These are phyloP conservation scores for Zygogramma bicolorata DNA, from an alignment of 2,888 invertebrate species.

Conservation along the genomic window DNA sequence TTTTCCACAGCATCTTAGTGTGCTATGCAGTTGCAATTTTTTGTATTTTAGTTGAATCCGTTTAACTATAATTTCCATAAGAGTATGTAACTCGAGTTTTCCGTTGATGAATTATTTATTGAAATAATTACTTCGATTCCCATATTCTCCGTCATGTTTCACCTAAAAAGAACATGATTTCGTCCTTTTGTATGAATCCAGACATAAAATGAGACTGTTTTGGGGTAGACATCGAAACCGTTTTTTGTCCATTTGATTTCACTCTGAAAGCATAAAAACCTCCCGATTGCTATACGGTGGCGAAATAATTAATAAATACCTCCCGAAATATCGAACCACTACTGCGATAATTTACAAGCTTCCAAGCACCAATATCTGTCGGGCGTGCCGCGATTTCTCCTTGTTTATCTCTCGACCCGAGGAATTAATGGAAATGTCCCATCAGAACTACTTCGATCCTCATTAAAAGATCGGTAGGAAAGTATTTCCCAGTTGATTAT, in stretches of 20 bases:
- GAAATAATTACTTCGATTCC: no score
- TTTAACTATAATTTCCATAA: no score
- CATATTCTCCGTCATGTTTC: no score
- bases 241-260: not conserved
- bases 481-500: conserved; percentile 27
- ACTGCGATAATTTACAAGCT: conserved; percentile 63
- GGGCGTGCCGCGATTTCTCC: conserved; percentile 55
- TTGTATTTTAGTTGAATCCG: no score
- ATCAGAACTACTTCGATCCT: conserved; percentile 74
- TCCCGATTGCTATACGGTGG: conserved; percentile 25
- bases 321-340: conserved; percentile 29
- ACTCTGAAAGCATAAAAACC: not conserved
- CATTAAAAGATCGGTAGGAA: conserved; percentile 70
- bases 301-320: conserved; percentile 32
- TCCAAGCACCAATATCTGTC: conserved; percentile 63
- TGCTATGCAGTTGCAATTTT: no score
- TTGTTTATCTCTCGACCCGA: conserved; percentile 65
- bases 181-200: no score
- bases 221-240: no score
- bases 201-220: no score
- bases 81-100: no score
- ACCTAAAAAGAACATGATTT: no score
- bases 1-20: no score
- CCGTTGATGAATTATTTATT: no score
- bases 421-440: conserved; percentile 72